Evolutionary conservation across 2,888 invertebrate genomes (phyloP), one percentile per base, ranked within the genome.

Genomic region (Ochropleura leucogaster): DNA sequence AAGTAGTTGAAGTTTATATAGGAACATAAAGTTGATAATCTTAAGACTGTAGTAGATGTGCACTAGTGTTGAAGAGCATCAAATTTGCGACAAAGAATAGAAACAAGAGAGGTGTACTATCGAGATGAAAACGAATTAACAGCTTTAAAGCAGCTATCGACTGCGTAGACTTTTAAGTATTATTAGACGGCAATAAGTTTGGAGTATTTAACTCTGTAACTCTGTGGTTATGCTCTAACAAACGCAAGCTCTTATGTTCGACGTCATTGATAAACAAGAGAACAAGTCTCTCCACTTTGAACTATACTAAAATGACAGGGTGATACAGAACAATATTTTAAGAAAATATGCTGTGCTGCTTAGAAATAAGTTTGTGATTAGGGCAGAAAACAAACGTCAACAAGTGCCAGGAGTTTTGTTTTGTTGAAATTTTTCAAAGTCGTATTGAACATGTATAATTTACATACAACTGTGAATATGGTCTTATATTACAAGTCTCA

Each of bases 1-100:
- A 81, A 69, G 75, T 62, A 70, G 76, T 40, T 67, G 9, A 77
- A 67, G 44, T 73, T 57, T 65, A 65, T 46, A 42, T 47, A 44
- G 12, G 12, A 77, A 68, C 49, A 65, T 69, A 67, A 42, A 51
- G 12, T 44, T 51, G 46, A 57, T 51, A 62, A 55, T 69, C 63
- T 10, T 73, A 18, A 10, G 53, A 53, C 42, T 66, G 14, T 51
- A 40, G 1, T 18, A 18, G 6, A 30, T 46, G 14, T 46, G 4
- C 1, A 65, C 20, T n/a, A n/a, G 9, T 69, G 10, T 40, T 16
- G 16, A 68, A 69, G 18, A 68, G 14, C 44, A 55, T 16, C n/a
- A 18, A 65, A n/a, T 40, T 5, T 51, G 3, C n/a, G 30, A 14
- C 18, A 18, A 18, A 30, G 18, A 30, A 18, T 49, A 12, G 18